Evolutionary conservation across 2,888 invertebrate species (phyloP), one percentile per base, ranked within the genome.

Genomic region (Heliconius sara): DNA sequence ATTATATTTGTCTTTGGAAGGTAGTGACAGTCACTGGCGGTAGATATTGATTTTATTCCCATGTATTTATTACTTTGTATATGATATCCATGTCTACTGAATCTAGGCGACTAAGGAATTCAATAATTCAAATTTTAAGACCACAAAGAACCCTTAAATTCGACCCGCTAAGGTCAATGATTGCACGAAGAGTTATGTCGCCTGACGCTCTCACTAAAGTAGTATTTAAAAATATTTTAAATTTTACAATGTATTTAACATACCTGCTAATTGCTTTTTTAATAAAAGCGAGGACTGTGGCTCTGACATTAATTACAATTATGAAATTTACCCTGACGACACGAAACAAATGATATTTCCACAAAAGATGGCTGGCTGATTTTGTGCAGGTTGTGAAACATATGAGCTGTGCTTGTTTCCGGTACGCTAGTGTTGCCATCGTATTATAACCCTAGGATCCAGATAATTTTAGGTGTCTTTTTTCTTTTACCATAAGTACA

Each of bases 191-290:
- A 90, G 91, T 81, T 83, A 83, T 83, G 90, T 89, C 89, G 89
- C 89, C 88, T 87, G 89, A 92, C 90, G 91, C 91, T 91, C 85
- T 86, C 86, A 86, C 84, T 85, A 83, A 83, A 86, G 86, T 89
- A 87, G 89, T 87, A 88, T 85, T 85, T 84, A 87, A 83, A 87
- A 88, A 88, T 86, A 77, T 78, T 86, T 87, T 85, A 84, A 82
- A 81, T 82, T 81, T 85, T 57, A 81, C 19, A 71, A 78, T 67
- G 81, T 83, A 85, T 82, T 78, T 81, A 82, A 96, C 96, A 96
- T 96, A 98, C 98, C 98, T 97, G 98, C 98, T 96, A 98, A 96
- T 96, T 98, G 98, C 97, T 98, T 98, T 96, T 98, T 97, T 96
- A 98, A 96, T 96, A 98, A 96, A 96, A 98, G 97, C 95, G 98